phyloP scores from a whole-genome alignment of 2,888 invertebrate species.

The Hypolimnas misippus region DNA sequence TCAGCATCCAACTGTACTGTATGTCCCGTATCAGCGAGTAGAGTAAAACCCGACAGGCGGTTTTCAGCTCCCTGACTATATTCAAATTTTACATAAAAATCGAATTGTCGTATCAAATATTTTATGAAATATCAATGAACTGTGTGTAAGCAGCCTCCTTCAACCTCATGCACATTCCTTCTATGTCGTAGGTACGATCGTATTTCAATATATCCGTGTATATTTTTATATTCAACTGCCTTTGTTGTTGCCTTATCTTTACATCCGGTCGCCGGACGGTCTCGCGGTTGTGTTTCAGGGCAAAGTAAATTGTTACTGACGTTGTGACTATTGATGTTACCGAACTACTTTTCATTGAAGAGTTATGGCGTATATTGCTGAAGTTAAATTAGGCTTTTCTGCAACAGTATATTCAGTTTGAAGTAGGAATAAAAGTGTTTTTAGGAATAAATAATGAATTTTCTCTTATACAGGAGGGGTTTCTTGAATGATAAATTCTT shows the following conservation, averaged over 20 bases:
- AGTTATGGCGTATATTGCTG: background rate
- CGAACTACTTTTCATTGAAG: background rate
- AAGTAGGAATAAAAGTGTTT: background rate
- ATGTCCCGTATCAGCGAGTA: too few species aligned
- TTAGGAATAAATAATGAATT: too few species aligned
- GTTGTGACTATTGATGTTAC: slow-evolving; percentile 29
- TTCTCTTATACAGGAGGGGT: too few species aligned
- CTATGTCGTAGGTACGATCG: slow-evolving; percentile 1
- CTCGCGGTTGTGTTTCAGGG: slow-evolving; percentile 64
- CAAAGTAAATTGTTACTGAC: slow-evolving; percentile 46
- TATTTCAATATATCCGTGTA: slow-evolving; percentile 38
- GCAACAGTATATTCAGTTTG: background rate
- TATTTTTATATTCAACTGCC: slow-evolving; percentile 57
- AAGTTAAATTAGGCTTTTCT: background rate
- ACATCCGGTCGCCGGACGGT: slow-evolving; percentile 12
- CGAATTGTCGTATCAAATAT: background rate
- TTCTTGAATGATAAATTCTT: too few species aligned
- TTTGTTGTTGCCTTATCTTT: slow-evolving; percentile 66
- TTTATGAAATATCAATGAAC: background rate
- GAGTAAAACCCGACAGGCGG: too few species aligned
- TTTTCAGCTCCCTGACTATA: too few species aligned
- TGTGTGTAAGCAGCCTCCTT: slow-evolving; percentile 13
- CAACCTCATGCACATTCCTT: slow-evolving; percentile 19
- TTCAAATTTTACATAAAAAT: too few species aligned
- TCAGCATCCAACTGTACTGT: too few species aligned